Conservation (phyloP, 2,888 invertebrate species). For the Bibio marci region DNA sequence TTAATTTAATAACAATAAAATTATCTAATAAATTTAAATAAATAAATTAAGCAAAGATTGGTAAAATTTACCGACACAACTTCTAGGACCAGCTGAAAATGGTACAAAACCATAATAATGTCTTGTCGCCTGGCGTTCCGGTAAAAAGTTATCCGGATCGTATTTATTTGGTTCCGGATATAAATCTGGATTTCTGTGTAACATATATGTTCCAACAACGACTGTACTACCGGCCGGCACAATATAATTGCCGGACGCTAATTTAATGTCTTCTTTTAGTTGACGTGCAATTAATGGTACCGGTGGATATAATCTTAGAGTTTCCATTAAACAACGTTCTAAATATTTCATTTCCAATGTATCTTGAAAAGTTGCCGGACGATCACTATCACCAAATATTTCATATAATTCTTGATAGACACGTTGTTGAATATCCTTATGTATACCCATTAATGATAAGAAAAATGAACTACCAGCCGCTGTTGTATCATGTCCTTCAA, state of each 20-base stretch:
- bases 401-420: slow-evolving; percentile 55
- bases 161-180: slow-evolving; percentile 63
- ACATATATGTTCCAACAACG: slow-evolving; percentile 43
- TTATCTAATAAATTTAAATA: too few relatives aligned
- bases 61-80: slow-evolving; percentile 49
- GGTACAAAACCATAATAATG: slow-evolving; percentile 70
- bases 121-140: slow-evolving; percentile 57
- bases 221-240: slow-evolving; percentile 55
- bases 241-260: slow-evolving; percentile 47
- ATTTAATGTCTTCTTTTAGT: slow-evolving; percentile 49
- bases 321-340: slow-evolving; percentile 66
- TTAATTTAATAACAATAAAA: too few relatives aligned
- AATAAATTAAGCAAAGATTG: not conserved
- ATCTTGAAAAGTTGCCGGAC: slow-evolving; percentile 62
- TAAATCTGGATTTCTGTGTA: slow-evolving; percentile 52
- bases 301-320: slow-evolving; percentile 61
- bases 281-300: slow-evolving; percentile 59
- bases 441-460: slow-evolving; percentile 57
- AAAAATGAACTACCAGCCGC: slow-evolving; percentile 69
- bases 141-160: slow-evolving; percentile 72
- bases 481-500: slow-evolving; percentile 73
- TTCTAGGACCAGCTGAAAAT: slow-evolving; percentile 68
- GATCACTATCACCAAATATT: slow-evolving; percentile 59
- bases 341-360: slow-evolving; percentile 75
- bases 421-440: slow-evolving; percentile 53